These are phyloP conservation scores for Atrichornis clamosus DNA, from an alignment of 2,113 vertebrate species.

Conservation along the genomic window DNA sequence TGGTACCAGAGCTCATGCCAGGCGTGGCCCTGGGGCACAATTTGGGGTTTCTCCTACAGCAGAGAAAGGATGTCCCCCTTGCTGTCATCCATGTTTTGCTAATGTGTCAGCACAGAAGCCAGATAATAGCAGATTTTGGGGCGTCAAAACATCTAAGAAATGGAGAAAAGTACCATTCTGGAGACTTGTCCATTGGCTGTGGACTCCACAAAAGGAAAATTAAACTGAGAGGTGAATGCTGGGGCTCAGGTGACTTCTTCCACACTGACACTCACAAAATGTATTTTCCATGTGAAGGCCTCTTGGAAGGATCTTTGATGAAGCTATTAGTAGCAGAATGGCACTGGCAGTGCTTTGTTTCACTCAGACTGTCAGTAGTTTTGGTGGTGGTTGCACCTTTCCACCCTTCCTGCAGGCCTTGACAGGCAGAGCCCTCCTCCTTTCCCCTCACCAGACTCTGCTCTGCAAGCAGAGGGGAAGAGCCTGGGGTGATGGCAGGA, in stretches of 20 bases:
- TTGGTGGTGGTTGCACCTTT: not conserved
- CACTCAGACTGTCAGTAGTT: not conserved
- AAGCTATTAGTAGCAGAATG: not conserved
- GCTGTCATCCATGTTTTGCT: not conserved
- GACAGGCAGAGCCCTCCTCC: not conserved
- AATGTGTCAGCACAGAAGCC: not conserved
- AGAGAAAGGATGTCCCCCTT: not conserved
- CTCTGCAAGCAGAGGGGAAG: not conserved
- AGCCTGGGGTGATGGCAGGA: not conserved
- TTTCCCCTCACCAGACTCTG: not conserved
- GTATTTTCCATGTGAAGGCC: not conserved
- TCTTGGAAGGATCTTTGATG: not conserved
- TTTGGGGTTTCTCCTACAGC: not conserved
- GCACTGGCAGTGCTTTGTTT: not conserved
- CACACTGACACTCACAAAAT: not conserved
- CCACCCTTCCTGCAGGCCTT: not conserved
- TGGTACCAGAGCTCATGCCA: not conserved
- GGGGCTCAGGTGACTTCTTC: not conserved
- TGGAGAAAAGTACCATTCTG: not conserved
- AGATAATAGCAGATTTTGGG: not conserved
- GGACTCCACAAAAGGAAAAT: not conserved
- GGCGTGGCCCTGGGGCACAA: not conserved
- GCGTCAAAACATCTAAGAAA: not conserved
- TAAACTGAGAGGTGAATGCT: not conserved
- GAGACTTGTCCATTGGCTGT: not conserved